Evolutionary conservation across 2,888 invertebrate genomes (phyloP), one percentile per base, ranked within the genome.

Genomic region (Asteroscopus sphinx): DNA sequence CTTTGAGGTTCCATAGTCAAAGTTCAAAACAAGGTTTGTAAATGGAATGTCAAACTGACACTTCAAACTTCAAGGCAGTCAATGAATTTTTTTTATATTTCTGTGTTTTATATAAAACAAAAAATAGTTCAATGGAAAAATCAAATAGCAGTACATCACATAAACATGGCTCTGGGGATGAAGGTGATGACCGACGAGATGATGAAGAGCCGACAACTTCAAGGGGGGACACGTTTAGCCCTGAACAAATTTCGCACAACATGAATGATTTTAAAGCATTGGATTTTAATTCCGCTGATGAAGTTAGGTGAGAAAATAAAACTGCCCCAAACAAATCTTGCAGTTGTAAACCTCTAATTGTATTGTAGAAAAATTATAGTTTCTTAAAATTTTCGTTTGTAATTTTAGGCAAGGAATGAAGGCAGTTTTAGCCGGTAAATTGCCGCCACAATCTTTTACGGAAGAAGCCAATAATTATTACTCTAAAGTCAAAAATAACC

Each of bases 261-360:
- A 72, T 78, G 62, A 77, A 76, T 41, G 79, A 84, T 69, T 57
- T 85, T 3, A 76, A 73, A 51, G 47, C 62, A 2, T 52, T 86
- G 9, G 85, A 86, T 42, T 72, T 79, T 36, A 85, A 88, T 74
- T 89, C 90, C 15, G 88, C 88, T 37, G 90, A 89, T 71, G 84
- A 87, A 40, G 68, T 89, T 12, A 85, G 88, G 89, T 88, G 70
- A 66, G 54, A 36, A n/a, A 46, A 16, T 36, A 5, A 15, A 36
- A 36, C 7, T n/a, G 6, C 26, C 26, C 8, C 7, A 8, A 30
- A 30, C 12, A 3, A 32, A n/a, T n/a, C n/a, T n/a, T n/a, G n/a
- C n/a, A n/a, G 21, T 21, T 21, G 21, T 3, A 21, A 21, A 21
- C 6, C 3, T 21, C 21, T 21, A n/a, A n/a, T n/a, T n/a, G n/a